phyloP scores from a whole-genome alignment of 2,888 invertebrate genomes.

The Chaetoderma sp. region DNA sequence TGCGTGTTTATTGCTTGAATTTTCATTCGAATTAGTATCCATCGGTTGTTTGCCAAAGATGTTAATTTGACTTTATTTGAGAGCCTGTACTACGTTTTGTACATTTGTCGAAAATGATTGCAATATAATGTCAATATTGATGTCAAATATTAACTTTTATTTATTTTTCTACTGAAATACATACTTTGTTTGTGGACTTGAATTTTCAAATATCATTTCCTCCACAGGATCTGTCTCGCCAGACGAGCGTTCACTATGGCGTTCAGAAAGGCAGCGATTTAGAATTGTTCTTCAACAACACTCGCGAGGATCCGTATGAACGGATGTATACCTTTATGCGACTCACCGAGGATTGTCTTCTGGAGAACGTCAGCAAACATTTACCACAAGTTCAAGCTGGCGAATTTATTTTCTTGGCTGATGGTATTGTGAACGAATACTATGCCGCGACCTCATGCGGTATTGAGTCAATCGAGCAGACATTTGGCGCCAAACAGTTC shows the following conservation, averaged over 20 bases:
- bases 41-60: too few species aligned
- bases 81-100: too few species aligned
- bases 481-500: slow-evolving; percentile 53
- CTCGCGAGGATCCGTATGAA: slow-evolving; percentile 49
- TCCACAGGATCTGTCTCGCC: slow-evolving; percentile 47
- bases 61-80: too few species aligned
- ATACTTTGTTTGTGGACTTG: too few species aligned
- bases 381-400: slow-evolving; percentile 41
- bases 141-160: too few species aligned
- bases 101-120: too few species aligned
- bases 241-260: slow-evolving; percentile 50
- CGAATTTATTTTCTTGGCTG: slow-evolving; percentile 47
- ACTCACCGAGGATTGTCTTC: slow-evolving; percentile 43
- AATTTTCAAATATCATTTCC: too few species aligned
- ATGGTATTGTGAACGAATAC: slow-evolving; percentile 55
- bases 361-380: slow-evolving; percentile 36
- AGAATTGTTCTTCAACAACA: slow-evolving; percentile 46
- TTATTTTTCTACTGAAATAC: too few species aligned
- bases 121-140: too few species aligned
- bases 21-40: too few species aligned
- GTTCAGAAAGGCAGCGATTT: slow-evolving; percentile 49
- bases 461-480: slow-evolving; percentile 54
- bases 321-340: slow-evolving; percentile 60
- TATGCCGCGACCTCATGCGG: slow-evolving; percentile 49
- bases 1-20: too few species aligned